Base-by-base conservation (phyloP, 2,797 vertebrate species). In the Cyclopterus lumpus region DNA sequence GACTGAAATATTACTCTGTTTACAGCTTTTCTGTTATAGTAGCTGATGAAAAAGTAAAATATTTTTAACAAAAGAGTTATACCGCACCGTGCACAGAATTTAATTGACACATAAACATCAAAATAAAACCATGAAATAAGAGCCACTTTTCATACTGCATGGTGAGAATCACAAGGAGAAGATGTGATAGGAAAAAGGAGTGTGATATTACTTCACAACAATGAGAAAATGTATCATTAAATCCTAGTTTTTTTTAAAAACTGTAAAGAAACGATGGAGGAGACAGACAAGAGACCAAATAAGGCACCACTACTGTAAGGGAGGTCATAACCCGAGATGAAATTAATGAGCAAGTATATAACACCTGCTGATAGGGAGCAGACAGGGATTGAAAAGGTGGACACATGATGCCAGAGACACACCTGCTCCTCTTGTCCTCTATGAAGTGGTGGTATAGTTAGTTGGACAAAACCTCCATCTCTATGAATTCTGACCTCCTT, bases 261-360 rank as follows among this genome's bases (percentile, higher is more conserved):
- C 30, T 62, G 16, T 20, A n/a, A 60, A 51, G 40, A 67, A 57
- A 71, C 12, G 49, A 18, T 53, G 44, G 11, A 54, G 38, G 71
- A 49, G 60, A 83, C 48, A 77, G 73, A 76, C 59, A 64, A 51
- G 36, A 65, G 53, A 70, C 70, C 46, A 66, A 82, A 77, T 26
- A 60, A 46, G 61, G 12, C 11, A 57, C 36, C 44, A 1, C 58
- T 79, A n/a, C 3, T 24, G 57, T 70, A 46, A 61, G 59, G 64
- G 8, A 66, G 83, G 76, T 86, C 81, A 59, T 8, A 81, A 75
- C 81, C 83, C 8, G 12, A 64, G 73, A 77, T 49, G 48, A 55
- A 84, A 73, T 87, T 89, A 93, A 92, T 81, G 89, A 92, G 82
- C 72, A 73, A 76, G 61, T 30, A 30, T 71, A 66, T 85, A 26